These are phyloP conservation scores for Drosophila equinoxialis DNA, from an alignment of 1,140 invertebrate genomes.

Conservation along the genomic window DNA sequence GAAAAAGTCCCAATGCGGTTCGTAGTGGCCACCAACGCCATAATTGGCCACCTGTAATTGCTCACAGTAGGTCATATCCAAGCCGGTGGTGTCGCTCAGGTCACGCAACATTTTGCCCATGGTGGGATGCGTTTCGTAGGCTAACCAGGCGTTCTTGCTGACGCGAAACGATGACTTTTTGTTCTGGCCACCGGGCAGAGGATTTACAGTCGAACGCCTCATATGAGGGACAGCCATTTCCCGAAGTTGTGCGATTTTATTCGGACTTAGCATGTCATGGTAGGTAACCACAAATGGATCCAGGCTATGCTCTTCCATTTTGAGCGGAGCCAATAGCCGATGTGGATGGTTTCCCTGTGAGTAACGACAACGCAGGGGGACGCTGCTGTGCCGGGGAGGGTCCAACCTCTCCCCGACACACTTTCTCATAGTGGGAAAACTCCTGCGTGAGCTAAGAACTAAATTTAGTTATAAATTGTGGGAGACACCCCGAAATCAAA, in stretches of 20 bases:
- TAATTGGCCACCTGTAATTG: conserved; percentile 88
- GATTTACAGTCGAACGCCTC: conserved; percentile 91
- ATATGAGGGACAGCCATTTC: conserved; percentile 92
- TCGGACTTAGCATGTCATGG: conserved; percentile 93
- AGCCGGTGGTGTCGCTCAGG: conserved; percentile 90
- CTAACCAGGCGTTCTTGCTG: conserved; percentile 98
- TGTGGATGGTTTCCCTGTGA: conserved; percentile 88
- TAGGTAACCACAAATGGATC: conserved; percentile 94
- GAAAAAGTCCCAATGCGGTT: conserved; percentile 88
- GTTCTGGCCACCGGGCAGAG: conserved; percentile 86
- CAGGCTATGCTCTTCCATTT: conserved; percentile 94
- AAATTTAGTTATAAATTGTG: conserved; percentile 15
- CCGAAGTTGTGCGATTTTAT: conserved; percentile 95
- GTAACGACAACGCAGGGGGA: conserved; percentile 89
- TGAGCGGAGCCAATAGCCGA: conserved; percentile 92
- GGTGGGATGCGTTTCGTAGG: conserved; percentile 90
- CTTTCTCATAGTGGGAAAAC: conserved; percentile 89
- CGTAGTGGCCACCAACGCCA: conserved; percentile 89
- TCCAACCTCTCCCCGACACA: conserved; percentile 91
- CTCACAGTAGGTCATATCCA: conserved; percentile 92
- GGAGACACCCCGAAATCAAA: not conserved
- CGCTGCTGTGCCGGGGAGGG: conserved; percentile 44
- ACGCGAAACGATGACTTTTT: conserved; percentile 92
- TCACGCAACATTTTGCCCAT: conserved; percentile 89
- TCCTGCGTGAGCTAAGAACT: conserved; percentile 59